phyloP scores from a whole-genome alignment of 2,113 vertebrate species.

The Esox niger region DNA sequence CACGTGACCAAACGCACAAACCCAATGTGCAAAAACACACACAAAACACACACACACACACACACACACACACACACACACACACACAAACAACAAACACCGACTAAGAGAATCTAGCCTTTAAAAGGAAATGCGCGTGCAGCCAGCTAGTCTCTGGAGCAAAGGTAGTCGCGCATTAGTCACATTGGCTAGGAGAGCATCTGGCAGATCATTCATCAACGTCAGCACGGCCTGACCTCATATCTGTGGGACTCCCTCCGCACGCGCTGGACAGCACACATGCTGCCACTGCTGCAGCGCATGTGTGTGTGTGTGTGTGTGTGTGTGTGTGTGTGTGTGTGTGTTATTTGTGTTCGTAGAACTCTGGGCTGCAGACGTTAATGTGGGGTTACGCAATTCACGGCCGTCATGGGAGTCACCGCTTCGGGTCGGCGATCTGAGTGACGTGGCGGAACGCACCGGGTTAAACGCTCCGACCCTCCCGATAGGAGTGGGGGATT shows the following conservation, averaged over 20 bases:
- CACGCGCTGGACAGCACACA: too few relatives aligned
- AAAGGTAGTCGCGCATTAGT: too few relatives aligned
- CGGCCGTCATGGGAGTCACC: conserved; percentile 50
- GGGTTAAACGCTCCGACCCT: conserved; percentile 72
- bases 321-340: conserved; percentile 21
- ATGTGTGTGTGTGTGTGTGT: conserved; percentile 10
- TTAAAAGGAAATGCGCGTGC: not conserved
- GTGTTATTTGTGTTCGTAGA: conserved; percentile 42
- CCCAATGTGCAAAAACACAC: not conserved
- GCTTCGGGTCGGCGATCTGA: conserved; percentile 43
- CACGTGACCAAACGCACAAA: not conserved
- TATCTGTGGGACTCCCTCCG: conserved; percentile 33
- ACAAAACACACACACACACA: conserved; percentile 10
- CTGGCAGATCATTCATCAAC: conserved; percentile 32
- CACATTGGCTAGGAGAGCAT: not conserved
- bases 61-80: conserved; percentile 1
- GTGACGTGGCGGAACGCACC: conserved; percentile 45
- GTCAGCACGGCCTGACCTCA: conserved; percentile 53
- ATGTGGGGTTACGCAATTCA: not conserved
- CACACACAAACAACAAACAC: conserved; percentile 9
- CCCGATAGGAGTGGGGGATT: conserved; percentile 51
- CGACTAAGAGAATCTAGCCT: conserved; percentile 22
- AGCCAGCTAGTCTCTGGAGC: not conserved
- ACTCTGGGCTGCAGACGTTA: conserved; percentile 27
- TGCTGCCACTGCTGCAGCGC: not conserved